Conservation (phyloP, 53 echinoderm and acorn worm species). For the Patiria pectinifera region DNA sequence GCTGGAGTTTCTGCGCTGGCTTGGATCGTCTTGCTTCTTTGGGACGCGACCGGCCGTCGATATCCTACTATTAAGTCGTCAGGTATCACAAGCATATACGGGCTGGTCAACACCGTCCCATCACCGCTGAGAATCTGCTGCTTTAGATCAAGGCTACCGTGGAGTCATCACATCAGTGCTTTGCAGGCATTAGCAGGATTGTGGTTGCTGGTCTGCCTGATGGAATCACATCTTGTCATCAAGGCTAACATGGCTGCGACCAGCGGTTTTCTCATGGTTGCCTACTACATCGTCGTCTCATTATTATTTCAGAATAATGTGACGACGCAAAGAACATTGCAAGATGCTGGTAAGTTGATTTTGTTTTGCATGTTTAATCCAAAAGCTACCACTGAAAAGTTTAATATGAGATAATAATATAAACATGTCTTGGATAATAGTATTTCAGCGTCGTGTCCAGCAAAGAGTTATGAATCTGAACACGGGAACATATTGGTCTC, state of each 20-base stretch:
- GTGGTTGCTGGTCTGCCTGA: background rate
- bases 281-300: background rate
- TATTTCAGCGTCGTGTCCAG: no score
- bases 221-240: background rate
- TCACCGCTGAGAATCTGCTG: background rate
- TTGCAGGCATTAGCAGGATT: background rate
- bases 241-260: background rate
- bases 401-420: no score
- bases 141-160: background rate
- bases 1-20: conserved; percentile 8
- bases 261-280: background rate
- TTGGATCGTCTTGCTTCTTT: background rate
- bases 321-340: background rate
- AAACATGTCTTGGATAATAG: no score
- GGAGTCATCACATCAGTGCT: conserved; percentile 3
- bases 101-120: background rate
- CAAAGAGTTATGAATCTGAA: no score
- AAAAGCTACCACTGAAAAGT: no score
- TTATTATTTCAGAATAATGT: background rate
- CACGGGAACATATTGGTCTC: no score
- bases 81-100: background rate
- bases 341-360: background rate
- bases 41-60: conserved; percentile 15
- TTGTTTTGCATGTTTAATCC: no score
- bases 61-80: background rate